phyloP scores from a whole-genome alignment of 2,888 invertebrate genomes.

The Drosophila stalkeri region DNA sequence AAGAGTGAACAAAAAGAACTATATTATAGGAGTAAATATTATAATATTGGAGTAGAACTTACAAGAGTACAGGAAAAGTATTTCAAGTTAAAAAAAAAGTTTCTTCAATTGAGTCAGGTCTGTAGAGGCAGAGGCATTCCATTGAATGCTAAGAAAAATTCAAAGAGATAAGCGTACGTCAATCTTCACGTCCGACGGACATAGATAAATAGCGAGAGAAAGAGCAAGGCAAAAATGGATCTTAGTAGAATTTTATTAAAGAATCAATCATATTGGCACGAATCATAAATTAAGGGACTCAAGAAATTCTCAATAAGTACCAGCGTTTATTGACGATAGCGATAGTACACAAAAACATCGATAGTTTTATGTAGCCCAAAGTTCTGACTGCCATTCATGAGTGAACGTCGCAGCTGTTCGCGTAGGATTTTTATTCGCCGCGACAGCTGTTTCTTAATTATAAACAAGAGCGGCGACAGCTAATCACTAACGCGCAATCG shows the following conservation, averaged over 20 bases:
- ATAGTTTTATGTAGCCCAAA: background rate
- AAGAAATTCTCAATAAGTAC: too few species aligned
- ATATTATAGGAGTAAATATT: background rate
- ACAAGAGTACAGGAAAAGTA: background rate
- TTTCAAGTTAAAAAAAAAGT: background rate
- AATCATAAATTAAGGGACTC: too few species aligned
- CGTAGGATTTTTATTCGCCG: background rate
- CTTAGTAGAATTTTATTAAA: too few species aligned
- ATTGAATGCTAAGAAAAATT: too few species aligned
- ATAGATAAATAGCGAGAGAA: too few species aligned
- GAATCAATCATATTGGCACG: too few species aligned
- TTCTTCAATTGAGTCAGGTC: background rate
- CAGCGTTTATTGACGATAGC: background rate
- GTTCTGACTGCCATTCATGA: slow-evolving; percentile 12
- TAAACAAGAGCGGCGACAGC: slow-evolving; percentile 36
- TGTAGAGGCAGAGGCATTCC: background rate
- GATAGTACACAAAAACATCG: background rate
- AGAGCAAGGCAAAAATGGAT: too few species aligned
- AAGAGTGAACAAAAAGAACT: background rate
- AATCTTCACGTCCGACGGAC: too few species aligned
- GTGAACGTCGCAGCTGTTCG: slow-evolving; percentile 19
- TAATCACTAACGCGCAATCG: slow-evolving; percentile 35
- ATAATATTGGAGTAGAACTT: background rate
- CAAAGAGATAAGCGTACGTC: too few species aligned
- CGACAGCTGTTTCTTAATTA: slow-evolving; percentile 43